Base-by-base conservation (phyloP, 2,888 invertebrate genomes). In the Blera fallax region DNA sequence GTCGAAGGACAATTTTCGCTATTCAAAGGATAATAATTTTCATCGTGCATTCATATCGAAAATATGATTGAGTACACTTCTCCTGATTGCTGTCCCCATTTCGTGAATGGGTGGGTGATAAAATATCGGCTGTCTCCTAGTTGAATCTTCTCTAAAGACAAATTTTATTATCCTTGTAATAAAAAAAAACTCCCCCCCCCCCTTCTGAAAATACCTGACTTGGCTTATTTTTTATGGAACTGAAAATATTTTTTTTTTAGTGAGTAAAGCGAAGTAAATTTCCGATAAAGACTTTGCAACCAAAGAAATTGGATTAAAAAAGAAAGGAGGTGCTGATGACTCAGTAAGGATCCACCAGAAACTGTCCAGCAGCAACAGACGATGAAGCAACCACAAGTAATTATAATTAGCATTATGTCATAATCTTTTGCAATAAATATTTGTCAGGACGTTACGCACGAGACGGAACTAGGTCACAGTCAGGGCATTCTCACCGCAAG, bases 371-470 rank as follows among this genome's bases (percentile, higher is more conserved):
- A 10, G 50, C 3, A 50, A 27, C 48, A 48, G 50, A 50, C 24
- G 24, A 6, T 4, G 10, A 4, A 48, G 4, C 24, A 4, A 48
- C n/a, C 37, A 32, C 32, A 14, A 43, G 43, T 43, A 29, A 27
- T 24, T 27, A 16, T 40, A 69, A 77, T 77, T 77, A 69, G 40
- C 77, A 60, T 62, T 62, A 62, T 62, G 52, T 70, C 60, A 70
- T 70, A 62, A 29, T 50, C 10, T 60, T 60, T 69, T 69, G 69
- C 43, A 62, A 64, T 70, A 78, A 70, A 70, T 78, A 78, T 78
- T 70, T 70, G 54, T 62, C 73, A 62, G 18, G 58, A 58, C 29
- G 64, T 50, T 58, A 72, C 65, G 37, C 72, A 72, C 64, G 48
- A 40, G 21, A 40, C 37, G 11, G 50, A 79, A 72, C 32, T 56